A percentile compares a stretch with the other conserved stretches of the same genome.
These are phyloP conservation scores for Penaeus monodon DNA, from an alignment of 2,888 invertebrate genomes.

Conservation along the genomic window DNA sequence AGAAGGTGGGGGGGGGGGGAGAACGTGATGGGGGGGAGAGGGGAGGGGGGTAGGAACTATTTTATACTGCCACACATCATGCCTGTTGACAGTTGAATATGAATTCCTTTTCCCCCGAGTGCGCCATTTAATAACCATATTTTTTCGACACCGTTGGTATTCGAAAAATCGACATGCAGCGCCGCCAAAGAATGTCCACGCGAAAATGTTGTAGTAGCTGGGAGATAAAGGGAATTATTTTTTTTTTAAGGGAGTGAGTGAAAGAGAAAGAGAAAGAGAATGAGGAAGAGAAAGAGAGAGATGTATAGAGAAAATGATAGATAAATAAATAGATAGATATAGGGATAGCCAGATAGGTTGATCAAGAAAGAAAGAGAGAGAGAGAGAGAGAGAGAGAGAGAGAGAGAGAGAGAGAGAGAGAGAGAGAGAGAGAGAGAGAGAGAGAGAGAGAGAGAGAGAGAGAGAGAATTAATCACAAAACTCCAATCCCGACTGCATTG, in stretches of 20 bases:
- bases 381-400: not conserved
- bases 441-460: not conserved
- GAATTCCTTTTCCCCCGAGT: too few relatives aligned
- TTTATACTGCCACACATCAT: too few relatives aligned
- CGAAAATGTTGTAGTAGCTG: not conserved
- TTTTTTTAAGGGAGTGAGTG: not conserved
- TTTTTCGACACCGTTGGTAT: too few relatives aligned
- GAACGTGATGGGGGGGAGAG: not conserved
- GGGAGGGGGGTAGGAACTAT: not conserved
- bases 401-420: too few relatives aligned
- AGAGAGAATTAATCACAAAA: not conserved
- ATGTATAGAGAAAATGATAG: not conserved
- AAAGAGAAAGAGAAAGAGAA: not conserved
- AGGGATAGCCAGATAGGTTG: not conserved
- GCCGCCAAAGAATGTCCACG: not conserved
- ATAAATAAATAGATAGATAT: not conserved
- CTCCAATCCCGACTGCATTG: not conserved
- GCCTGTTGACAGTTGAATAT: too few relatives aligned
- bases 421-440: slow-evolving; percentile 3
- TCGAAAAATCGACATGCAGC: too few relatives aligned
- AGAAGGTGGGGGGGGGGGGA: not conserved
- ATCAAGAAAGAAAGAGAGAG: not conserved
- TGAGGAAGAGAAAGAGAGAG: not conserved
- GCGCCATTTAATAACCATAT: too few relatives aligned
- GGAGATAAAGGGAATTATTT: not conserved